phyloP scores from a whole-genome alignment of 1,140 invertebrate genomes.

The Drosophila cardini region DNA sequence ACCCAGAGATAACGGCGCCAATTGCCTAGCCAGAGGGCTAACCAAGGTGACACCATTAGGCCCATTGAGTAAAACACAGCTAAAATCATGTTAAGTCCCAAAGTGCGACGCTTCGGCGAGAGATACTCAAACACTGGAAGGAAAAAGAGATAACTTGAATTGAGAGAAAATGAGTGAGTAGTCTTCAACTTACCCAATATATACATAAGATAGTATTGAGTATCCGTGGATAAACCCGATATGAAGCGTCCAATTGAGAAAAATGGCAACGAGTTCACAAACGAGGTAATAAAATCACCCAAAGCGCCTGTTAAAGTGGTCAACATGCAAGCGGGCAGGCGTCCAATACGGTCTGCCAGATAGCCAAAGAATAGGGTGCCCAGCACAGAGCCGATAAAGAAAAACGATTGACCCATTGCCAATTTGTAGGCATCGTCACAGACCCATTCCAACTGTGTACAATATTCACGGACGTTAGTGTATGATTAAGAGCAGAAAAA shows the following conservation, averaged over 20 bases:
- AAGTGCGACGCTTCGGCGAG: slow-evolving; percentile 86
- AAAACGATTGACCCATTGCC: slow-evolving; percentile 87
- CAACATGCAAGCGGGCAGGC: slow-evolving; percentile 86
- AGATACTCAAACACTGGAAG: slow-evolving; percentile 87
- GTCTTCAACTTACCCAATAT: slow-evolving; percentile 85
- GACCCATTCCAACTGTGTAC: slow-evolving; percentile 87
- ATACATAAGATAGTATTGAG: slow-evolving; percentile 87
- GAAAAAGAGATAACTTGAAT: neutral
- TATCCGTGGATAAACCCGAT: slow-evolving; percentile 86
- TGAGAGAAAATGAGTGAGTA: too few relatives aligned
- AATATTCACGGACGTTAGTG: slow-evolving; percentile 34
- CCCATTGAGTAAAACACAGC: slow-evolving; percentile 87
- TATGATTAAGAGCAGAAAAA: neutral
- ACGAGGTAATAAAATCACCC: slow-evolving; percentile 86
- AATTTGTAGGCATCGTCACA: slow-evolving; percentile 86
- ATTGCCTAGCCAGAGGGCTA: slow-evolving; percentile 85
- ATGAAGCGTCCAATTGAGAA: slow-evolving; percentile 86
- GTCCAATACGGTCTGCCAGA: slow-evolving; percentile 86
- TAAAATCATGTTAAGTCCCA: slow-evolving; percentile 87
- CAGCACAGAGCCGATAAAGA: slow-evolving; percentile 87
- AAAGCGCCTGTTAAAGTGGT: slow-evolving; percentile 86
- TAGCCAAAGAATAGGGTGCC: slow-evolving; percentile 87
- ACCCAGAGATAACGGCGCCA: slow-evolving; percentile 86
- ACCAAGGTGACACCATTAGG: slow-evolving; percentile 86
- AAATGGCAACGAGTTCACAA: slow-evolving; percentile 83